Evolutionary conservation across 2,113 vertebrate genomes (phyloP).

Genomic region (Dasyornis broadbenti): DNA sequence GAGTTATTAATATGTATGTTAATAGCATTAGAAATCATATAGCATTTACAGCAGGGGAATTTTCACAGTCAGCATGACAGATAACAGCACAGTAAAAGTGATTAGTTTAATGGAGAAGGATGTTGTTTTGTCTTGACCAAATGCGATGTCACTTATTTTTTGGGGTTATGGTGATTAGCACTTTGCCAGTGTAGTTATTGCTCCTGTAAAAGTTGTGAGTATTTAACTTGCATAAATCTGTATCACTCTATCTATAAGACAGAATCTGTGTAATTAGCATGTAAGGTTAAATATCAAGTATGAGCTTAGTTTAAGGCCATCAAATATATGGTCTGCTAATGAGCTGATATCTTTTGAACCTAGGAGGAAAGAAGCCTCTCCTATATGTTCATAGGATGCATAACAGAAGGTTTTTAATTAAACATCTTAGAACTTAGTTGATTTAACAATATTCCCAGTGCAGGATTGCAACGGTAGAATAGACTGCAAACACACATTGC

Average conservation of each 20-base stretch:
- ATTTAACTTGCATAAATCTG: constrained; percentile 3
- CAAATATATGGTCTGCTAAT: constrained; percentile 19
- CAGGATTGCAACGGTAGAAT: background rate
- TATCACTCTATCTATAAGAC: background rate
- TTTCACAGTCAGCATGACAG: background rate
- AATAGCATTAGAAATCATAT: background rate
- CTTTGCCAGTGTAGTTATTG: background rate
- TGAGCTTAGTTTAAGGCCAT: background rate
- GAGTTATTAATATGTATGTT: background rate
- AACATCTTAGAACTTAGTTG: constrained; percentile 34
- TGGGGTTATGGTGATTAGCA: background rate
- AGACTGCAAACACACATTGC: background rate
- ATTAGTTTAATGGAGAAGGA: background rate
- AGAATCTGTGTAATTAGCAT: background rate
- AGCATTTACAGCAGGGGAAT: background rate
- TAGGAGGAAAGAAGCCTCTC: background rate
- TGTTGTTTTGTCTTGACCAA: background rate
- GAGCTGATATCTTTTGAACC: background rate
- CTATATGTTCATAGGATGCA: constrained; percentile 3
- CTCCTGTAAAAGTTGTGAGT: background rate
- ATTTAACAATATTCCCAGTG: constrained; percentile 29
- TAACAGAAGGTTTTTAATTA: constrained; percentile 59
- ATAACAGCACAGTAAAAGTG: background rate
- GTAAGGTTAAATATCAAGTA: constrained; percentile 2
- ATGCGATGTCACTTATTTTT: background rate